Base-by-base conservation (phyloP, 2,113 vertebrate species). In the Pantherophis guttatus region DNA sequence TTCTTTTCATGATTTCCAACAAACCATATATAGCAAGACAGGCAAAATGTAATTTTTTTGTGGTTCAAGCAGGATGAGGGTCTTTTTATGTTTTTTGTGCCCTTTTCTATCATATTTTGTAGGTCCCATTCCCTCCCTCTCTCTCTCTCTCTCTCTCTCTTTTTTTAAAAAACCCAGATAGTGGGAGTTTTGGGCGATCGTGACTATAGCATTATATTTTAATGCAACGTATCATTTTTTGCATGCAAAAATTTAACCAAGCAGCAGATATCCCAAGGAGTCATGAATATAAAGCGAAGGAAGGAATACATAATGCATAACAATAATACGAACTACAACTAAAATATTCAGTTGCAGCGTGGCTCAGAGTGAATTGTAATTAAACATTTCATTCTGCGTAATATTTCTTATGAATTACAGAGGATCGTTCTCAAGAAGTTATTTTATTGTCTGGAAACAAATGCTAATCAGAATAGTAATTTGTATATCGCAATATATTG, bases 391-490 rank as follows among this genome's bases (percentile, higher is more conserved):
- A 94, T 3, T 95, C 75, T 50, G 39, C 93, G 0, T 1, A 70
- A 8, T 89, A 19, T 90, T 65, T 93, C 92, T 24, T 39, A 39
- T 89, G 1, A 53, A 0, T 62, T 70, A 1, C 9, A 92, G 13
- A 88, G 59, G n/a, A 57, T 5, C 19, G 17, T 11, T 24, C 93
- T 1, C 23, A 90, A 95, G 50, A 90, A 21, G 19, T 57, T 9
- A 29, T 58, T 62, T 44, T 19, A 93, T 94, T 54, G 93, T 94
- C 52, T 92, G 8, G 70, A 90, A 94, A 86, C 26, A 86, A 93
- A 24, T 39, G 87, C 24, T 86, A 94, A 70, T 17, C 89, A 44
- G 26, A 86, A 23, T 65, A 91, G 44, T 93, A 93, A 91, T 81
- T 93, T 92, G 55, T 70, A 89, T 94, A 89, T 86, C 9, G n/a